These are phyloP conservation scores for Tricholauxania praeusta DNA, from an alignment of 2,888 invertebrate genomes.

Conservation along the genomic window DNA sequence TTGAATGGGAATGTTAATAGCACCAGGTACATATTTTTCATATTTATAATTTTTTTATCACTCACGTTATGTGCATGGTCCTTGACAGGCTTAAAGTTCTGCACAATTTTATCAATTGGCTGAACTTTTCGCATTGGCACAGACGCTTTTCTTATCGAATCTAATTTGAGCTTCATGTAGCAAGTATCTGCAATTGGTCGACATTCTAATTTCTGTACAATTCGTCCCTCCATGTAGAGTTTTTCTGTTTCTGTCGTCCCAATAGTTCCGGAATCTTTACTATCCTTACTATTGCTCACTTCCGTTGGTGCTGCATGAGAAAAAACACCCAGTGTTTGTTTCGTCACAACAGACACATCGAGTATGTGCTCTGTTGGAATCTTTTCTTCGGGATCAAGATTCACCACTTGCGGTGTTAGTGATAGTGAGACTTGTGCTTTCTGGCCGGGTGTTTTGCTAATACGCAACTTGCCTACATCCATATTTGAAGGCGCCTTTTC, in stretches of 20 bases:
- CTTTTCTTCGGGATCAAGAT: slow-evolving; percentile 82
- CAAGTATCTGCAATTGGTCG: slow-evolving; percentile 87
- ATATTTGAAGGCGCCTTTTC: slow-evolving; percentile 89
- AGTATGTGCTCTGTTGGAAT: slow-evolving; percentile 94
- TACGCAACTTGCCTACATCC: slow-evolving; percentile 93
- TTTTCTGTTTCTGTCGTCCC: slow-evolving; percentile 82
- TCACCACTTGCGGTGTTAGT: slow-evolving; percentile 83
- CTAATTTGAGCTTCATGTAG: slow-evolving; percentile 92
- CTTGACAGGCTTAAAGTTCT: slow-evolving; percentile 92
- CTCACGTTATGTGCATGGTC: slow-evolving; percentile 93
- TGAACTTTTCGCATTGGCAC: slow-evolving; percentile 89
- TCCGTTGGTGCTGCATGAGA: slow-evolving; percentile 77
- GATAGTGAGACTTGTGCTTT: slow-evolving; percentile 90
- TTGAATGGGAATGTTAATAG: too few relatives aligned
- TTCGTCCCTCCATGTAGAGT: slow-evolving; percentile 91
- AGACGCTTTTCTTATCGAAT: slow-evolving; percentile 87
- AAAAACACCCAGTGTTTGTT: slow-evolving; percentile 93
- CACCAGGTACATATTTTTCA: too few relatives aligned
- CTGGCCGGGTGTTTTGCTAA: slow-evolving; percentile 83
- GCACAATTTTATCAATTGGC: slow-evolving; percentile 87
- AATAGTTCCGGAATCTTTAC: slow-evolving; percentile 67
- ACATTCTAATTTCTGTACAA: slow-evolving; percentile 96
- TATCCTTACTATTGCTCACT: slow-evolving; percentile 39
- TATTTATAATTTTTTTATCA: too few relatives aligned
- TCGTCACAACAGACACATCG: slow-evolving; percentile 90